Evolutionary conservation across 2,888 invertebrate species (phyloP), one percentile per base, ranked within the genome.

Genomic region (Cheilosia scutellata): DNA sequence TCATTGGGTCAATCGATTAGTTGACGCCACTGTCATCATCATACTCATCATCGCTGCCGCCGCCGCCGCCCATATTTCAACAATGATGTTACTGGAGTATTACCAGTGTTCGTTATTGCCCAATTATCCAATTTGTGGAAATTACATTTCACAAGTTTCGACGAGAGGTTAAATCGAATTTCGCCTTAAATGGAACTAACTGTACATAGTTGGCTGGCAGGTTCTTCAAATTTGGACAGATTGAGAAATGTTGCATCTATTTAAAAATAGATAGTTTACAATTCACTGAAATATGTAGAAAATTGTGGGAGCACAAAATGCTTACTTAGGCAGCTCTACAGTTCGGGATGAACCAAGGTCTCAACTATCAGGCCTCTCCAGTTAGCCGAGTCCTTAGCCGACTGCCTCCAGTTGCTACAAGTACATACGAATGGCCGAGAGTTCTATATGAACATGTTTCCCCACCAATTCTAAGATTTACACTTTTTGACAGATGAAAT

Each of bases 111-210:
- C 76, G 71, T 58, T 70, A 58, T 84, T 84, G 71, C 75, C 75
- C 80, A 84, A 84, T 79, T 84, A 84, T 66, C 77, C 71, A 80
- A 77, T 80, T 79, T 55, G 86, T 84, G 77, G 80, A 79, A 82
- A 78, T 74, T 76, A 74, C 72, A 77, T 87, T 84, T 86, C 76
- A 74, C 53, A 84, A 79, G 44, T 70, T 76, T 58, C 68, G 58
- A 65, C 33, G 65, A 71, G 70, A 77, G 77, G 77, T 77, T 72
- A 72, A 77, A 79, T 78, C 68, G 72, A 83, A 68, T 74, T 83
- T 49, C 68, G 68, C 66, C 74, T 83, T 78, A 78, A 66, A 82
- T 72, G 66, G 72, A 47, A 66, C 40, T 49, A 40, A 58, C 49
- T 57, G 63, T 33, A n/a, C n/a, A n/a, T n/a, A 55, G 55, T 60